phyloP scores from a whole-genome alignment of 2,888 invertebrate species.

The Silvanus unidentatus region DNA sequence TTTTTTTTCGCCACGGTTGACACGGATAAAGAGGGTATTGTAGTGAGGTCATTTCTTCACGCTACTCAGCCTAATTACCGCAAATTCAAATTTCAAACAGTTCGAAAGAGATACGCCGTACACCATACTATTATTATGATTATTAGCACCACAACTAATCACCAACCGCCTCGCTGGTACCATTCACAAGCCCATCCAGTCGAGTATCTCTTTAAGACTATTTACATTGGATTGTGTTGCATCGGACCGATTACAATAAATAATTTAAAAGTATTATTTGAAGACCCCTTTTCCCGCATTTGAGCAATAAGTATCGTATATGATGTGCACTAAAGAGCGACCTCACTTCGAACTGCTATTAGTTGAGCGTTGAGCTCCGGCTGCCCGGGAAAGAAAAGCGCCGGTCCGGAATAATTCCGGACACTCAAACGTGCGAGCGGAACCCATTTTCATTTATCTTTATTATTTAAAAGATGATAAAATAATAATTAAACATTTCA shows the following conservation, averaged over 20 bases:
- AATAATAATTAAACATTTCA: not conserved
- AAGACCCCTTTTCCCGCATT: no score
- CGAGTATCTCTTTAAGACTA: no score
- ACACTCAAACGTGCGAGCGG: constrained; percentile 36
- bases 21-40: constrained; percentile 24
- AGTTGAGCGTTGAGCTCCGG: constrained; percentile 34
- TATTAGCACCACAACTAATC: no score
- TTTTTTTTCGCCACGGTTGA: constrained; percentile 37
- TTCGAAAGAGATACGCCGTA: no score
- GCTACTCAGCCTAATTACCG: not conserved
- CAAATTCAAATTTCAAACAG: no score
- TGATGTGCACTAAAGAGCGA: constrained; percentile 33
- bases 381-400: constrained; percentile 48
- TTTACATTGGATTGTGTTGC: no score
- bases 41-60: constrained; percentile 1
- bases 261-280: no score
- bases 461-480: no score
- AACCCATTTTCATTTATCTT: constrained; percentile 20
- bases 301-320: not conserved
- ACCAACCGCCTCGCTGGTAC: no score
- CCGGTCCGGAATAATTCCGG: constrained; percentile 47
- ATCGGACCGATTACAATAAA: no score
- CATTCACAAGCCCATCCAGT: no score
- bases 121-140: no score
- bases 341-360: constrained; percentile 40